Evolutionary conservation across 2,113 vertebrate genomes (phyloP), one percentile per base, ranked within the genome.

Genomic region (Prionailurus bengalensis): DNA sequence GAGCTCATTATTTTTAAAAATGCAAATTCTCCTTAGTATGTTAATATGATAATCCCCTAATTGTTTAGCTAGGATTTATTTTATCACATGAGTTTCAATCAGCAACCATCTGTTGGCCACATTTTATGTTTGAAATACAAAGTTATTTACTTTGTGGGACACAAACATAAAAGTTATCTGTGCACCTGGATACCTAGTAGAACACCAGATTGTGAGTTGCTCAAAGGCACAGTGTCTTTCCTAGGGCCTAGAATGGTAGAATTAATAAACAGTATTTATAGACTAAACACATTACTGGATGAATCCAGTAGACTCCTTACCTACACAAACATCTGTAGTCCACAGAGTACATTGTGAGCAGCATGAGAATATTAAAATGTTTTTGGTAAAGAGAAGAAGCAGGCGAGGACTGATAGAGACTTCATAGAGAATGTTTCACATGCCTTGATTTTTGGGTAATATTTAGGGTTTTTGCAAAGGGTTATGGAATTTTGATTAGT

Each of bases 51-150:
- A 68, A 73, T 96, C 16, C 86, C 23, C 36, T 73, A 94, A 79
- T 58, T 63, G 3, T 83, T 92, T 82, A 95, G n/a, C 48, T 93
- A 36, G 9, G 48, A 63, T 85, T 91, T 86, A 94, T 70, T 93
- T 91, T 61, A 61, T 86, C 29, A 14, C 31, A 55, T n/a, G 19
- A 17, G 10, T 95, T 95, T 82, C 33, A 95, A 78, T 61, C n/a
- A 91, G n/a, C 66, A 92, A 91, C 53, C 36, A 70, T 68, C 66
- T 89, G 58, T 39, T 27, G 16, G 29, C 8, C 4, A 92, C 27
- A 45, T 88, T 95, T 95, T 73, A 48, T 53, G 21, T 90, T 89
- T 73, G 10, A 89, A 55, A 86, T 16, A 42, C 25, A 15, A 68
- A 91, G 36, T 73, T 73, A 93, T 73, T 92, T 94, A 74, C 9